Percentiles rank a stretch among this genome's conserved stretches.
These are phyloP conservation scores for Xanthorhoe designata DNA, from an alignment of 2,888 invertebrate genomes.

Conservation along the genomic window DNA sequence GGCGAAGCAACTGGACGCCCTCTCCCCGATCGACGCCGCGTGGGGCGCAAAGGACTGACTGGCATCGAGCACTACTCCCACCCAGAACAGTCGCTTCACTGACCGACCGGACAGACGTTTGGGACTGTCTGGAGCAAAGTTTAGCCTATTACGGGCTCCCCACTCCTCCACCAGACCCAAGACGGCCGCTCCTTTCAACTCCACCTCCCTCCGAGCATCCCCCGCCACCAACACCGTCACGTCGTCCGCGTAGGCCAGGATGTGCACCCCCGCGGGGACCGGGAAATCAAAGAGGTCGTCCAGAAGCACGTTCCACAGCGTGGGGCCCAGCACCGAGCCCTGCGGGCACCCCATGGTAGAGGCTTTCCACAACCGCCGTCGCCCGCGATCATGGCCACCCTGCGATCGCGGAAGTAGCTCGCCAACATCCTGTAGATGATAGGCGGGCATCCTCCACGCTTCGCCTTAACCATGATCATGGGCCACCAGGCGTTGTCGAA, in stretches of 20 bases:
- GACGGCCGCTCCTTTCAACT: background rate
- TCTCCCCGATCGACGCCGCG: slow-evolving; percentile 2
- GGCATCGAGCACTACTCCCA: slow-evolving; percentile 1
- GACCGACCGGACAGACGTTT: background rate
- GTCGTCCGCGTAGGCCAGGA: slow-evolving; percentile 42
- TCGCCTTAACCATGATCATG: slow-evolving; percentile 50
- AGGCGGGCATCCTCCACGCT: slow-evolving; percentile 40
- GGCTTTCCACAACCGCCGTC: background rate
- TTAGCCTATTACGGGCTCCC: slow-evolving; percentile 8
- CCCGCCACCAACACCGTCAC: slow-evolving; percentile 38
- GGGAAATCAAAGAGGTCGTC: slow-evolving; percentile 46
- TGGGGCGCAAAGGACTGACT: slow-evolving; percentile 2
- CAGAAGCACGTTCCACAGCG: slow-evolving; percentile 45
- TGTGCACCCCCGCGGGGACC: slow-evolving; percentile 3
- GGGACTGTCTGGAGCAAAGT: slow-evolving; percentile 10
- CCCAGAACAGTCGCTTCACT: slow-evolving; percentile 9
- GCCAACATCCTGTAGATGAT: slow-evolving; percentile 48
- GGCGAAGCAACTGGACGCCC: background rate
- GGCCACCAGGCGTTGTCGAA: slow-evolving; percentile 53
- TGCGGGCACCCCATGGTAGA: slow-evolving; percentile 49
- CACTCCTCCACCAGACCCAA: slow-evolving; percentile 7
- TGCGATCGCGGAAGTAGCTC: slow-evolving; percentile 41
- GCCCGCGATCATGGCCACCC: background rate
- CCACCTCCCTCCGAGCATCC: slow-evolving; percentile 1
- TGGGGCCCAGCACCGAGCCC: slow-evolving; percentile 43